Evolutionary conservation across 2,113 vertebrate species (phyloP), one percentile per base, ranked within the genome.

Genomic region (Spheniscus mendiculus): DNA sequence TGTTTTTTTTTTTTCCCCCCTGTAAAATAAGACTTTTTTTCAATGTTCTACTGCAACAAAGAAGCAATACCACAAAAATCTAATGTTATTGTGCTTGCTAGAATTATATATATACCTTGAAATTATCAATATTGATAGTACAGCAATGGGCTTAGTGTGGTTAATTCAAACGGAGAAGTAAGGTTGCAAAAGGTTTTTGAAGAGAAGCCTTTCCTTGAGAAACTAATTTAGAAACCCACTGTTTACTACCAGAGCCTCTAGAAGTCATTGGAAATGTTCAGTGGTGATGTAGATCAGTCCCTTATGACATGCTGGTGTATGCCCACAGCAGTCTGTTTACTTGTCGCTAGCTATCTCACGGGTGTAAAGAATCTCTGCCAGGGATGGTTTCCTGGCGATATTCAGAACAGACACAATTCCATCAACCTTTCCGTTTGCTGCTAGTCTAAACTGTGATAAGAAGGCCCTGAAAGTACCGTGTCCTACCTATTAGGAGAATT

Each of bases 1-100:
- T 8, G 2, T 19, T 18, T 45, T 4, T 2, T 27, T 32, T 61
- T 66, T 67, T 50, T 71, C 2, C 0, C 17, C 7, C 42, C 42
- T 42, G 5, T 45, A 70, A 83, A 90, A 56, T 29, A 27, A 47
- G 20, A 44, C 1, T 23, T 85, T 71, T 87, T 49, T n/a, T 13
- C 76, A 38, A 5, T 50, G 12, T 59, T 91, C 59, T 84, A 11
- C 40, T 59, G 20, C 40, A 78, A 74, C 7, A 77, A 84, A 40
- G 32, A 76, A 84, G 21, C 5, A 59, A 47, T 30, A 1, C 4
- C 16, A 61, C 15, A 78, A 67, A 79, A 67, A 15, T 0, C 0
- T 40, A n/a, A 30, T 6, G 6, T 11, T 44, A 10, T 17, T 79
- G 40, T 91, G 8, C 18, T 82, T 83, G 9, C 47, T 83, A 36